phyloP scores from a whole-genome alignment of 2,888 invertebrate species.

The Mimumesa dahlbomi region DNA sequence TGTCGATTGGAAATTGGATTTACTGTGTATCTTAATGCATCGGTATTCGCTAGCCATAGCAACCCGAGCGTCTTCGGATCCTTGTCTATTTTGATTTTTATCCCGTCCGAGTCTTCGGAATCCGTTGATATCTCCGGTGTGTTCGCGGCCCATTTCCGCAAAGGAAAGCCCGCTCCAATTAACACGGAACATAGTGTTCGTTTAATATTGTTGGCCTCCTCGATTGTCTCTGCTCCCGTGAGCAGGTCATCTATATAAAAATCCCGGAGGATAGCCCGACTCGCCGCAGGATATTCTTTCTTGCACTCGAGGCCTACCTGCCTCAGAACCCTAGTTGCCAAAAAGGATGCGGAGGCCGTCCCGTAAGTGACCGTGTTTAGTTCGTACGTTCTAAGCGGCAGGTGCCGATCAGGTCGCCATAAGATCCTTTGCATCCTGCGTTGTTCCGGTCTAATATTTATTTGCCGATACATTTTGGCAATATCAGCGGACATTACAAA shows the following conservation, averaged over 20 bases:
- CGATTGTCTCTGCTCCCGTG: neutral
- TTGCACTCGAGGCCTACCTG: neutral
- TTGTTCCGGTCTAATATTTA: neutral
- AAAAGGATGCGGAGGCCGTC: conserved; percentile 5
- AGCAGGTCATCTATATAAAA: conserved; percentile 18
- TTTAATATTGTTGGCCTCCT: too few species aligned
- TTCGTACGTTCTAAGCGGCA: neutral
- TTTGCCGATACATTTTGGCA: conserved; percentile 6
- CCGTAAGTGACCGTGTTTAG: conserved; percentile 10
- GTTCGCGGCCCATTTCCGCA: too few species aligned
- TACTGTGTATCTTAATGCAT: too few species aligned
- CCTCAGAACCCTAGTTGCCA: neutral
- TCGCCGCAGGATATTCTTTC: neutral
- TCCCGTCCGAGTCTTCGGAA: too few species aligned
- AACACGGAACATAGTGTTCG: too few species aligned
- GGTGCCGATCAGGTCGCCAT: neutral
- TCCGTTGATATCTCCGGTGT: too few species aligned
- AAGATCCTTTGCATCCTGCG: conserved; percentile 1
- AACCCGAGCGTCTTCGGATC: too few species aligned
- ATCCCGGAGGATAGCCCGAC: neutral
- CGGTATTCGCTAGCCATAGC: too few species aligned
- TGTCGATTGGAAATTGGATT: too few species aligned
- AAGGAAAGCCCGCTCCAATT: too few species aligned
- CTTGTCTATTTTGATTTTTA: too few species aligned
- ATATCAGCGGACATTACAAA: conserved; percentile 1